phyloP scores from a whole-genome alignment of 1,140 invertebrate genomes.

The Bombus pyrosoma region DNA sequence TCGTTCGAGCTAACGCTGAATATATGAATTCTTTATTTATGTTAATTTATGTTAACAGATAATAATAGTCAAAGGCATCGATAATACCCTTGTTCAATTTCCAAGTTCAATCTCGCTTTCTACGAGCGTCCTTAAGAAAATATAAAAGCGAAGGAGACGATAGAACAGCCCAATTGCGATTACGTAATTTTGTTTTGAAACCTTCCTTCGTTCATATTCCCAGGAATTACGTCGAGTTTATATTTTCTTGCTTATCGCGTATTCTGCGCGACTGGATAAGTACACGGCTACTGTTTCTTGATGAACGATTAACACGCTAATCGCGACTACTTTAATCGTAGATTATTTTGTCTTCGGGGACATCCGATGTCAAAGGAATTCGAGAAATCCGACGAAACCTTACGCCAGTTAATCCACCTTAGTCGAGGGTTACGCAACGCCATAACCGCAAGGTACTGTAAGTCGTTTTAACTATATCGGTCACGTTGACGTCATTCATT shows the following conservation, averaged over 20 bases:
- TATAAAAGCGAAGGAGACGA: not conserved
- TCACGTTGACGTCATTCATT: constrained; percentile 36
- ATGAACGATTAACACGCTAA: constrained; percentile 12
- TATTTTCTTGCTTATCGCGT: constrained; percentile 10
- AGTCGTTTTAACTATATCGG: constrained; percentile 35
- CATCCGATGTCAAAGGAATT: constrained; percentile 46
- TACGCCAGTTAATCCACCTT: constrained; percentile 41
- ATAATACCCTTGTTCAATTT: no score
- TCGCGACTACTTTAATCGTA: no score
- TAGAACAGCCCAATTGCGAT: not conserved
- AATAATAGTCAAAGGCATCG: no score
- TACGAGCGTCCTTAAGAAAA: no score
- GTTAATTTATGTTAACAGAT: no score
- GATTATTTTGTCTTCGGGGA: constrained; percentile 18
- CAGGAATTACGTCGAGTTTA: not conserved
- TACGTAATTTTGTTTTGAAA: not conserved
- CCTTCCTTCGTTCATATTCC: not conserved
- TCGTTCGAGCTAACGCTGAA: no score
- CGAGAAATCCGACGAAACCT: constrained; percentile 51
- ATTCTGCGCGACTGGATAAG: not conserved
- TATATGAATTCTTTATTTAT: no score
- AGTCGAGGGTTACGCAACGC: constrained; percentile 31
- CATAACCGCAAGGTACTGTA: constrained; percentile 26
- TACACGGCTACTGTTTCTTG: not conserved
- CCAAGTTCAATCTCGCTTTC: no score